Conservation (phyloP, 2,888 invertebrate species). For the Euzetes globulus region DNA sequence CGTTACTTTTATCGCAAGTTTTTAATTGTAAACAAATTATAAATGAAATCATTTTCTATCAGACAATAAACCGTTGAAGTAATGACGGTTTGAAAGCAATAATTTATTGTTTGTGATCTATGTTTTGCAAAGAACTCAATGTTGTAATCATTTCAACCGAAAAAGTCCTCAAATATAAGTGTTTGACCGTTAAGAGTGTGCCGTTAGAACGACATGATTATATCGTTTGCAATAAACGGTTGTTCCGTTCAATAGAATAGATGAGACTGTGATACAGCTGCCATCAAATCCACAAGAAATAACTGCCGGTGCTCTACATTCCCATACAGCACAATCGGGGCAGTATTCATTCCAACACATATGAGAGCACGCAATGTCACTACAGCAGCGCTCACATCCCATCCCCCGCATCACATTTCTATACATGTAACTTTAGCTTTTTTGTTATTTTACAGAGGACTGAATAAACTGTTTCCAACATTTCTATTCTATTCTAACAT, state of each 20-base stretch:
- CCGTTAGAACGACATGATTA: neutral
- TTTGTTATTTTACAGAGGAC: neutral
- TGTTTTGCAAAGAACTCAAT: neutral
- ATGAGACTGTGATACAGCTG: neutral
- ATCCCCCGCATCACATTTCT: constrained; percentile 12
- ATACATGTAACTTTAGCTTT: neutral
- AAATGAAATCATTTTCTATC: neutral
- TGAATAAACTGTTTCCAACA: neutral
- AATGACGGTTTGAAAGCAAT: neutral
- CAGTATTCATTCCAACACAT: neutral
- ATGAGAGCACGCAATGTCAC: neutral
- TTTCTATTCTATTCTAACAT: too few relatives aligned
- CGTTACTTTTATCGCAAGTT: too few relatives aligned
- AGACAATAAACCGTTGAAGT: neutral
- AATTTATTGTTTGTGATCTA: neutral
- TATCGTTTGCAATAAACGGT: constrained; percentile 1
- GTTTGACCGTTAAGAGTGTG: neutral
- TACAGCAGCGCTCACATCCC: neutral
- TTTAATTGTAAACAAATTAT: too few relatives aligned
- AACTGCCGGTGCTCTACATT: neutral
- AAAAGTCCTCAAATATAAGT: neutral
- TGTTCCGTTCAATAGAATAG: neutral
- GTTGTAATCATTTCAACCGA: neutral
- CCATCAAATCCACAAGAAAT: neutral
- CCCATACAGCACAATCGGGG: neutral